A percentile compares a stretch with the other conserved stretches of the same genome.
phyloP scores from a whole-genome alignment of 2,113 vertebrate species.

The Riparia riparia region DNA sequence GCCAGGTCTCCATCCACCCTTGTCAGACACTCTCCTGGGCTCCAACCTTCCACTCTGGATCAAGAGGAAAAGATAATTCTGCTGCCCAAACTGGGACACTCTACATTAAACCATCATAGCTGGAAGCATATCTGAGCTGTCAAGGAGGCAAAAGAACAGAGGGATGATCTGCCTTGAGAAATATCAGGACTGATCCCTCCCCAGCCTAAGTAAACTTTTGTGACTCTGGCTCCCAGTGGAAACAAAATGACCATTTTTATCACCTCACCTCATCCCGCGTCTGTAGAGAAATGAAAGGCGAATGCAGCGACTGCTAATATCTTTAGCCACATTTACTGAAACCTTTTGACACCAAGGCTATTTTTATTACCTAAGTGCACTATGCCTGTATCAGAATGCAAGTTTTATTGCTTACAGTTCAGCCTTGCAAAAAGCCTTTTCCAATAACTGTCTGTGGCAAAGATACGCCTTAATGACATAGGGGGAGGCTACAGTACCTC shows the following conservation, averaged over 20 bases:
- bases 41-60: not conserved
- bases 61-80: not conserved
- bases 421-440: constrained; percentile 78
- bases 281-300: constrained; percentile 28
- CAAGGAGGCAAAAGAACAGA: not conserved
- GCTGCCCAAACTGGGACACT: not conserved
- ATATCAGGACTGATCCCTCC: not conserved
- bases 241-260: constrained; percentile 63
- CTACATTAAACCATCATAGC: not conserved
- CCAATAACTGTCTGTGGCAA: constrained; percentile 69
- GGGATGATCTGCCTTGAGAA: not conserved
- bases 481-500: constrained; percentile 52
- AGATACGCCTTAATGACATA: constrained; percentile 72
- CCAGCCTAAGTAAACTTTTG: not conserved
- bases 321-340: constrained; percentile 72
- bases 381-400: constrained; percentile 63
- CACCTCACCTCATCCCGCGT: constrained; percentile 33
- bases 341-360: constrained; percentile 78
- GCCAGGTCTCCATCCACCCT: not conserved
- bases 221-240: constrained; percentile 19
- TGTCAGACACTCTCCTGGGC: not conserved
- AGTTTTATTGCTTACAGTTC: constrained; percentile 78
- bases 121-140: not conserved
- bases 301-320: constrained; percentile 63
- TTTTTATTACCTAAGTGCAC: constrained; percentile 82